Base-by-base conservation (phyloP, 2,797 vertebrate genomes). In the Microtus agrestis region DNA sequence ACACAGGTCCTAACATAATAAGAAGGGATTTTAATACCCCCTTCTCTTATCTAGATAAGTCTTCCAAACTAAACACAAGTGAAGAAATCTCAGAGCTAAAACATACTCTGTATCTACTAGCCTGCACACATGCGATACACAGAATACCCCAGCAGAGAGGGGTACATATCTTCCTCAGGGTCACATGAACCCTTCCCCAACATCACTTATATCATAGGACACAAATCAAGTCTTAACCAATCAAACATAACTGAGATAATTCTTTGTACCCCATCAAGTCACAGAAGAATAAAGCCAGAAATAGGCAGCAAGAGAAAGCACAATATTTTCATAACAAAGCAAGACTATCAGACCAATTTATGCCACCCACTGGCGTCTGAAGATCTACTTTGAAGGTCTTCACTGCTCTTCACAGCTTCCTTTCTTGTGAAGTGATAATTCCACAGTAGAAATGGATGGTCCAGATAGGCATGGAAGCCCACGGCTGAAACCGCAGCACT, bases 261-360 rank as follows among this genome's bases (percentile, higher is more conserved):
- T 51, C 29, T 78, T 78, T 19, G 46, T 29, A 34, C 10, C 46
- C 76, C 4, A 9, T 29, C 76, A 77, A 29, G 15, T 78, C 76
- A 78, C 76, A 51, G 17, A 19, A 21, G 46, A 78, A 21, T 34
- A 78, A 51, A 78, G 76, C 7, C 9, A 51, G 46, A 78, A 34
- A 78, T 10, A 51, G 14, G 74, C 46, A 78, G 5, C 29, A 34
- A 51, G 76, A 78, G 29, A 51, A 51, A 19, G 15, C 8, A 51
- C 46, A 74, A 92, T 90, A 65, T 77, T 91, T 85, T 95, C 40
- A 61, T 89, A 61, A 21, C 27, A 87, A 76, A 89, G 19, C 51
- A 43, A 48, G 34, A 11, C 12, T 46, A 51, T 91, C 78, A 69
- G 19, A 51, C 6, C 65, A 73, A 80, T 54, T 51, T 34, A 63